Evolutionary conservation across 2,797 vertebrate genomes (phyloP), one percentile per base, ranked within the genome.

Genomic region (Babyrousa celebensis): DNA sequence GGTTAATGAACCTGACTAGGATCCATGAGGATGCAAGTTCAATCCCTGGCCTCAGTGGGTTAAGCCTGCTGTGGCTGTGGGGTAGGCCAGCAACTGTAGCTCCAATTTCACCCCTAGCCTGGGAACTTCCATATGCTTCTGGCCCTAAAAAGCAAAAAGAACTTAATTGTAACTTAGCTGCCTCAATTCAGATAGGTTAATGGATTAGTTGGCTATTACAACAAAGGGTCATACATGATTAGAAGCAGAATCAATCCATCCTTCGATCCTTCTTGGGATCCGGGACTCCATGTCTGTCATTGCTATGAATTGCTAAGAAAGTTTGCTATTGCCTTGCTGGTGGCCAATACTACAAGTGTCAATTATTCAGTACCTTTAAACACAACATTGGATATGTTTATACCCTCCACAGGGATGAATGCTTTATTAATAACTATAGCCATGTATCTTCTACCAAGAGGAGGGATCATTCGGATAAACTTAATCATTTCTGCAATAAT

Each of bases 171-270:
- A 91, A 84, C 36, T 68, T 70, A 80, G 92, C 71, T 63, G n/a
- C 87, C n/a, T 96, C 80, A 75, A 71, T 87, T 86, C 60, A 72
- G 25, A 67, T 89, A 95, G 62, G 85, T 65, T 96, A 80, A 95
- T 86, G 65, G 48, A 84, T 94, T 94, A 67, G n/a, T 27, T 86
- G 67, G 10, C 90, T 94, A 75, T 80, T 75, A 89, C 92, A 96
- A 87, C 12, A 77, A 90, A 95, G 87, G 16, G 3, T 86, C 78
- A 67, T 54, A 20, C n/a, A 70, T 83, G 36, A 95, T 62, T 86
- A 83, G 14, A 2, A 65, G 70, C 2, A 27, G 25, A 88, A 75
- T 58, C 65, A 84, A 32, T 80, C 25, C 70, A 40, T 71, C 3
- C n/a, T 72, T 36, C 78, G n/a, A 56, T 85, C 20, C 21, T 75